Conservation (phyloP, 2,888 invertebrate genomes). For the Rhodophaea formosa region DNA sequence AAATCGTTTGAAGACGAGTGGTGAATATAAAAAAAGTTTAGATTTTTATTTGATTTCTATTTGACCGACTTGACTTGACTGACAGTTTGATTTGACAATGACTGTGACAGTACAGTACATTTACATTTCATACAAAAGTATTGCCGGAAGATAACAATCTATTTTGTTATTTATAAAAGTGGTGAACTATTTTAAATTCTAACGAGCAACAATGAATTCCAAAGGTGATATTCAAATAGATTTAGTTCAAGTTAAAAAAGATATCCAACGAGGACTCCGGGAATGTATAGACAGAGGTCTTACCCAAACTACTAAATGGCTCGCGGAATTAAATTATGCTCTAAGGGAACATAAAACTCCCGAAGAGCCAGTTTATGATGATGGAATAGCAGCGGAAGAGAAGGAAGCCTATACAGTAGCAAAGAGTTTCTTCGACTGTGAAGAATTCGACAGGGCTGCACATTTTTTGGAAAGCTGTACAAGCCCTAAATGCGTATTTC, state of each 20-base stretch:
- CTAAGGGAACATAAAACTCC: slow-evolving; percentile 84
- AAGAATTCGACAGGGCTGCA: slow-evolving; percentile 94
- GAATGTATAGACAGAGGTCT: slow-evolving; percentile 91
- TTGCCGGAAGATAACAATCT: no score
- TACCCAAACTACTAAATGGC: slow-evolving; percentile 91
- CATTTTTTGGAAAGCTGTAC: slow-evolving; percentile 87
- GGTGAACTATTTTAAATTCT: no score
- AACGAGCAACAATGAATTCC: slow-evolving; percentile 38
- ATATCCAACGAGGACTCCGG: slow-evolving; percentile 64
- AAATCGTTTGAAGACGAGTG: neutral
- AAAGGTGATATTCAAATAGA: slow-evolving; percentile 70
- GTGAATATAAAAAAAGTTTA: no score
- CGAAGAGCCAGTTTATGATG: slow-evolving; percentile 71
- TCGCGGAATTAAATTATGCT: slow-evolving; percentile 91
- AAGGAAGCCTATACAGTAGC: slow-evolving; percentile 88
- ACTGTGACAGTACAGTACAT: no score
- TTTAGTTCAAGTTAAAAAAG: slow-evolving; percentile 66
- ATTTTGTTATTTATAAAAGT: no score
- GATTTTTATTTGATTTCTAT: no score
- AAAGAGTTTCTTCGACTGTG: slow-evolving; percentile 93
- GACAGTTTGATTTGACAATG: no score
- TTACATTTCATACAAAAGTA: no score
- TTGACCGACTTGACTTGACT: no score
- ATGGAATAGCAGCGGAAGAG: slow-evolving; percentile 81
- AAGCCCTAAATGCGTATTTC: slow-evolving; percentile 88